These are phyloP conservation scores for Muraenolepis orangiensis DNA, from an alignment of 2,797 vertebrate genomes.

Conservation along the genomic window DNA sequence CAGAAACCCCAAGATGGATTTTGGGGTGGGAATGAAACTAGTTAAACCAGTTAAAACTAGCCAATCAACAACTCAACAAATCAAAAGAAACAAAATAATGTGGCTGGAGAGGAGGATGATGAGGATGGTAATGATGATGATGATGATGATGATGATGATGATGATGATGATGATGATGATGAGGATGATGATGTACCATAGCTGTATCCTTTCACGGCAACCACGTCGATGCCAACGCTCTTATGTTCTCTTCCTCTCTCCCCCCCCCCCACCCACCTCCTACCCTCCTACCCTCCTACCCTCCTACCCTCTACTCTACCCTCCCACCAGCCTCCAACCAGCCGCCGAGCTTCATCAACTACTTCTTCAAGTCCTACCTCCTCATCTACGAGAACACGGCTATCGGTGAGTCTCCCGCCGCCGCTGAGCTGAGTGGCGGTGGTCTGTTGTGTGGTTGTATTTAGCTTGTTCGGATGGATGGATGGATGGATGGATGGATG, in stretches of 20 bases:
- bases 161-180: too few species aligned
- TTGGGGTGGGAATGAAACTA: too few species aligned
- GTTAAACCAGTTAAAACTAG: too few species aligned
- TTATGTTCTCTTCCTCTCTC: background rate
- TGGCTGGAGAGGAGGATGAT: too few species aligned
- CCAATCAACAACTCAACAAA: too few species aligned
- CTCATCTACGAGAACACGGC: constrained; percentile 77
- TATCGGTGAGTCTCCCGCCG: constrained; percentile 69
- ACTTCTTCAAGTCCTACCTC: constrained; percentile 77
- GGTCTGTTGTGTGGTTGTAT: background rate
- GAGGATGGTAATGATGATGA: too few species aligned
- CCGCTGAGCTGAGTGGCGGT: constrained; percentile 5
- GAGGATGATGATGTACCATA: background rate
- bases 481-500: too few species aligned
- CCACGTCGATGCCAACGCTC: background rate
- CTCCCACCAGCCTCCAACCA: constrained; percentile 67
- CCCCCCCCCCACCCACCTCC: too few species aligned
- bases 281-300: background rate
- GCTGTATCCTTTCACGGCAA: background rate
- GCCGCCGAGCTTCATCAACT: constrained; percentile 76
- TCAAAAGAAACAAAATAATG: too few species aligned
- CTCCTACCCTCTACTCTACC: background rate
- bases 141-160: too few species aligned
- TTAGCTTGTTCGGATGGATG: background rate
- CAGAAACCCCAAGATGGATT: too few species aligned